Evolutionary conservation across 2,113 vertebrate genomes (phyloP), one percentile per base, ranked within the genome.

Genomic region (Ictidomys tridecemlineatus): DNA sequence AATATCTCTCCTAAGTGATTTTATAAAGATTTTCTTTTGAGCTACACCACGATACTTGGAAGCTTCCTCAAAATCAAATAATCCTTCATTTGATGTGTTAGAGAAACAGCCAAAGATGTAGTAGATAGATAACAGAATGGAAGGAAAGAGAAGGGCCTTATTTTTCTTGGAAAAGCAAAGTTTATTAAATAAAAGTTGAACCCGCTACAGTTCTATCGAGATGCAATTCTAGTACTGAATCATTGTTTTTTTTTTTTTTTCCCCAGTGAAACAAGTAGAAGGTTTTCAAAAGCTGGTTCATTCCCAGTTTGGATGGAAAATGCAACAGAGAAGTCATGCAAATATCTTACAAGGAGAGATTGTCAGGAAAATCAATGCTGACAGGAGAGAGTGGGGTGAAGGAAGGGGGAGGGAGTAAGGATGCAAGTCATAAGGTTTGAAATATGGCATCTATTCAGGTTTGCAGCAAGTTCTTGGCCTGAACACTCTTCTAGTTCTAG

Each of bases 261-360:
- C 0, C 12, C 69, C 82, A 84, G 26, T 91, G 89, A 95, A 69
- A 96, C 61, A 96, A 89, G 13, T 69, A 77, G 51, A 85, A 37
- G 12, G 72, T 48, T 93, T 92, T 92, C 42, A 78, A 92, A 93
- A 92, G 13, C 48, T 86, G 82, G 69, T 88, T 67, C 39, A 30
- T 90, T 92, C 96, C 89, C 72, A 90, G 48, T 53, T 92, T 91
- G 69, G 65, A 87, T 90, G 79, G 34, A 80, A 89, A 95, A 58
- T 28, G 18, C 37, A 95, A 20, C 13, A 72, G 28, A 63, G 26
- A 89, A 92, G 45, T 79, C 92, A 76, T 84, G 63, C 37, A 91
- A 82, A 89, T 88, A 77, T 82, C 42, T 97, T 89, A 8, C 69
- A 93, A 90, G 32, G 61, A 77, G n/a, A 76, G 61, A 76, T 34